Percentiles rank a stretch among this genome's conserved stretches.
Conservation (phyloP, 53 echinoderm and acorn worm genomes). For the Echinometra lucunter region DNA sequence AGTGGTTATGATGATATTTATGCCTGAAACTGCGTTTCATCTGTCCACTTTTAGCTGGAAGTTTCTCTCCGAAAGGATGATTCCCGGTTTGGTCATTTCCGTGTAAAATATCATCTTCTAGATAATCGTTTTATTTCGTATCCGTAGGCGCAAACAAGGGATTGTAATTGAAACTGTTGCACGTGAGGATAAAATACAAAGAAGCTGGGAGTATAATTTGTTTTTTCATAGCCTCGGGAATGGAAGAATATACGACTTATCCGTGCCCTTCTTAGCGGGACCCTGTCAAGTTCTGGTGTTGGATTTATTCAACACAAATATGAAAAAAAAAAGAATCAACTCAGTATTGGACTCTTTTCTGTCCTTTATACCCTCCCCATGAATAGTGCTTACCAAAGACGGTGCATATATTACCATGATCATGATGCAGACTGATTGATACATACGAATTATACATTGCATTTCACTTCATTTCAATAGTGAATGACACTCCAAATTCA, state of each 20-base stretch:
- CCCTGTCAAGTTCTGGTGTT: not conserved
- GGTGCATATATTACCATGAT: too few relatives aligned
- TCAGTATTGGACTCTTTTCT: not conserved
- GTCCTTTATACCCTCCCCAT: too few relatives aligned
- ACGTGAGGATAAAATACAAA: conserved; percentile 27
- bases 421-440: too few relatives aligned
- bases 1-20: not conserved
- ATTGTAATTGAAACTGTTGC: conserved; percentile 1
- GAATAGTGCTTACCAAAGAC: too few relatives aligned
- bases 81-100: not conserved
- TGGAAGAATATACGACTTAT: not conserved
- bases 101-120: conserved; percentile 29
- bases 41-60: not conserved
- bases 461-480: too few relatives aligned
- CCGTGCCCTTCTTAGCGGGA: conserved; percentile 18
- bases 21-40: not conserved
- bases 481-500: too few relatives aligned
- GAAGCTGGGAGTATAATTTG: conserved; percentile 8
- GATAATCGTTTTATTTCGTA: conserved; percentile 48
- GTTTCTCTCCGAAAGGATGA: not conserved
- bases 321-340: not conserved
- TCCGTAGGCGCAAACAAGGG: conserved; percentile 42
- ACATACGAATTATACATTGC: too few relatives aligned
- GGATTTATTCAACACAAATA: not conserved
- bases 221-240: not conserved